These are phyloP conservation scores for Spodoptera litura DNA, from an alignment of 1,140 invertebrate genomes.

Conservation along the genomic window DNA sequence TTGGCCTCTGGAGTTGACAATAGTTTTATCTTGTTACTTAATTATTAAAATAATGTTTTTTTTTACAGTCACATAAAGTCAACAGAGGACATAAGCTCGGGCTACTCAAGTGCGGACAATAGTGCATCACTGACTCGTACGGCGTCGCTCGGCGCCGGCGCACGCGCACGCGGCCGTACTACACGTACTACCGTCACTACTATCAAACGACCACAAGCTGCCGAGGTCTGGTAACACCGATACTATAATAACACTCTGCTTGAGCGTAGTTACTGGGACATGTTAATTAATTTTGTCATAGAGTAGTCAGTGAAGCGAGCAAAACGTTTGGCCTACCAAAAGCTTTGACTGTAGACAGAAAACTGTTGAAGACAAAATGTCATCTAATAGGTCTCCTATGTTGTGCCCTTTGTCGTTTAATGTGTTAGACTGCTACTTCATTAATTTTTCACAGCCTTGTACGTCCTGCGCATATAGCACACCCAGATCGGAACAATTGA, in stretches of 20 bases:
- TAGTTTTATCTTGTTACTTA: not conserved
- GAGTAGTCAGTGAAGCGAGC: no score
- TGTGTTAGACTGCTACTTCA: no score
- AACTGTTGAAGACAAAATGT: no score
- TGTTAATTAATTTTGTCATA: no score
- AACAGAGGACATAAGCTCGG: conserved; percentile 87
- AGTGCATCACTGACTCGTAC: conserved; percentile 82
- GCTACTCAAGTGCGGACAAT: conserved; percentile 85
- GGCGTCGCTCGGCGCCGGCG: conserved; percentile 81
- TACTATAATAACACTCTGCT: not conserved
- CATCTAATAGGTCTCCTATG: no score
- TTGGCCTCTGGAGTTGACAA: not conserved
- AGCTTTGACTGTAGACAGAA: no score
- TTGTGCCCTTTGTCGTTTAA: no score
- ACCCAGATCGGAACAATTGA: no score
- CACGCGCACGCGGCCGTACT: conserved; percentile 65
- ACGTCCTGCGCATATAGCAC: no score
- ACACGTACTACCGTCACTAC: conserved; percentile 73
- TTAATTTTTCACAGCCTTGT: no score
- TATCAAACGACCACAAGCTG: conserved; percentile 80
- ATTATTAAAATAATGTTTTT: no score
- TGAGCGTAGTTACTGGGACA: not conserved
- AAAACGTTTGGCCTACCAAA: no score
- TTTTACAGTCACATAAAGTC: conserved; percentile 86
- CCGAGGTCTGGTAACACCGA: conserved; percentile 80